A percentile compares a stretch with the other conserved stretches of the same genome.
These are phyloP conservation scores for Acleris laterana DNA, from an alignment of 2,888 invertebrate species.

Conservation along the genomic window DNA sequence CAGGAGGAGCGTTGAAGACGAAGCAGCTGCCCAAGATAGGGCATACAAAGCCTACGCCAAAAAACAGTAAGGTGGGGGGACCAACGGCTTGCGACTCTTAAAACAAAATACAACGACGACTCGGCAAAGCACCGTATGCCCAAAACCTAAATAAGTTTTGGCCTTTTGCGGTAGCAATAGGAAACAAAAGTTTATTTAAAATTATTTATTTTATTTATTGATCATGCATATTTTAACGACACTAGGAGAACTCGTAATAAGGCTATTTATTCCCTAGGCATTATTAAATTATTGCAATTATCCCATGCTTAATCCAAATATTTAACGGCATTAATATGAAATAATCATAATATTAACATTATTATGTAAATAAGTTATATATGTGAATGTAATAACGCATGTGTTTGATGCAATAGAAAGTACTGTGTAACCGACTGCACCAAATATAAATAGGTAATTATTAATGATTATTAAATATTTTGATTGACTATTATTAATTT, in stretches of 20 bases:
- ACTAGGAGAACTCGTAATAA: conserved; percentile 43
- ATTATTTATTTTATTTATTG: conserved; percentile 41
- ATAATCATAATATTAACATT: conserved; percentile 43
- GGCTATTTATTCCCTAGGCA: conserved; percentile 44
- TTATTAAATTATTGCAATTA: conserved; percentile 37
- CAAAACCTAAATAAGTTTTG: conserved; percentile 49
- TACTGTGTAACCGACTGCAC: conserved; percentile 58
- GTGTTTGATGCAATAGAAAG: conserved; percentile 44
- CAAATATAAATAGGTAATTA: conserved; percentile 56
- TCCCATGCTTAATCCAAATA: conserved; percentile 45
- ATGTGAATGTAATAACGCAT: conserved; percentile 46
- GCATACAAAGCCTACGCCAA: conserved; percentile 84
- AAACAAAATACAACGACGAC: conserved; percentile 63
- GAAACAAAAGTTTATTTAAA: conserved; percentile 50
- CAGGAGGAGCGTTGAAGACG: conserved; percentile 84
- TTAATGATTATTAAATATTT: conserved; percentile 42
- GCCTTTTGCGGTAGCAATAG: conserved; percentile 54
- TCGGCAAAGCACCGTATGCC: conserved; percentile 51
- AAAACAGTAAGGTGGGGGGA: conserved; percentile 57
- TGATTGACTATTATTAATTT: conserved; percentile 39
- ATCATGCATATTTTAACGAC: conserved; percentile 52
- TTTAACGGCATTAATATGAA: conserved; percentile 44
- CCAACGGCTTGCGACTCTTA: conserved; percentile 70
- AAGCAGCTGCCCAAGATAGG: conserved; percentile 86
- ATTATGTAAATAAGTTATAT: conserved; percentile 52